Base-by-base conservation (phyloP, 1,140 invertebrate genomes). In the Bombus polaris region DNA sequence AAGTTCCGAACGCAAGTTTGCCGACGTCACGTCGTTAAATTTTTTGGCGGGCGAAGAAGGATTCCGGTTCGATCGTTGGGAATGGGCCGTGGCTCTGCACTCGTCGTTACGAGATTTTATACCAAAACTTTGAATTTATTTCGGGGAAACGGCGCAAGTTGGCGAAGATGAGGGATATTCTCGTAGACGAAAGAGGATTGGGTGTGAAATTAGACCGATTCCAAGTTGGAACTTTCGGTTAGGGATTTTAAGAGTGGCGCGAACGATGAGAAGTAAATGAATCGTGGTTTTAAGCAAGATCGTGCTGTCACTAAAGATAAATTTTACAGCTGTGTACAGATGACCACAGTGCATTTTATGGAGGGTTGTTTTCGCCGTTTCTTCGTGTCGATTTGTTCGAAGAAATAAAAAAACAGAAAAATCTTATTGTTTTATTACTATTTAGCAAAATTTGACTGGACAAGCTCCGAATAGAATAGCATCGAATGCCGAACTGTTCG, bases 51-150 rank as follows among this genome's bases (percentile, higher is more conserved):
- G 2, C 22, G 9, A 9, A 47, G 13, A 5, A 4, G 72, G n/a
- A 12, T 15, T 22, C 1, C 12, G n/a, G 44, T 25, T 53, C n/a
- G 28, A 74, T 74, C 42, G n/a, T 53, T 32, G 25, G 37, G 25
- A 42, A 71, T 53, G 47, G 1, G 47, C 47, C 47, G 47, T 6
- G 47, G 18, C 47, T 22, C 47, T 53, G 47, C 47, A 22, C 37
- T 22, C 72, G 75, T 77, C 75, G 75, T 77, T 71, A 25, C 68
- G 47, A 81, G n/a, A 73, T 42, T 81, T 81, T 81, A 59, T 70
- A 53, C 37, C 35, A 28, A 81, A 81, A 81, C 47, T 81, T 57
- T 18, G 57, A 39, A n/a, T 81, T 72, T 72, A 72, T 72, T 72
- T 25, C n/a, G 37, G 25, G 37, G 22, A 4, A 72, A 62, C n/a